Conservation (phyloP, 1,140 invertebrate genomes). For the Galendromus occidentalis region DNA sequence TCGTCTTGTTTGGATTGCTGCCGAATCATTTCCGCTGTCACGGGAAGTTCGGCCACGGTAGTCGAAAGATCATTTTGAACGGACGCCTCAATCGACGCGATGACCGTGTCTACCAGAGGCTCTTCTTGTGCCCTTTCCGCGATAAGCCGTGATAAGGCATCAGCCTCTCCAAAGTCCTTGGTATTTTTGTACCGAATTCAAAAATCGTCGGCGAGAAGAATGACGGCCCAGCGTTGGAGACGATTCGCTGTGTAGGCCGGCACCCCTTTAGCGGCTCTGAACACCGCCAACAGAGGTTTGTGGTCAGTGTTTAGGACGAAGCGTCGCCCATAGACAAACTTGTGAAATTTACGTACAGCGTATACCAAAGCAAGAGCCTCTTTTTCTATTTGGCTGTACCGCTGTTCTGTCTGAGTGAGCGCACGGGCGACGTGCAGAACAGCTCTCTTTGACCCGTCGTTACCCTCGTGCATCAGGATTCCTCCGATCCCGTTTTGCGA, state of each 20-base stretch:
- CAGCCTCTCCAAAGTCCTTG: constrained; percentile 19
- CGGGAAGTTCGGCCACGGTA: too few relatives aligned
- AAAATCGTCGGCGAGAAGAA: constrained; percentile 25
- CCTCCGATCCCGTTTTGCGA: constrained; percentile 26
- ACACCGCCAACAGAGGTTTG: constrained; percentile 28
- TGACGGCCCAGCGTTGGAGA: constrained; percentile 26
- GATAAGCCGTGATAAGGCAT: constrained; percentile 17
- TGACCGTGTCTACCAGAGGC: not conserved
- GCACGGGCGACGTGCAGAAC: constrained; percentile 22
- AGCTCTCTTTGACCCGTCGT: too few relatives aligned
- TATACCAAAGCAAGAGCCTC: constrained; percentile 32
- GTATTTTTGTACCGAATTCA: constrained; percentile 22
- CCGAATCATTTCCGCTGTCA: too few relatives aligned
- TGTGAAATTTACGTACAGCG: constrained; percentile 30
- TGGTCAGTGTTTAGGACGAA: constrained; percentile 31
- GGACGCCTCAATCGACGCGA: too few relatives aligned
- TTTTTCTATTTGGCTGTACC: constrained; percentile 34
- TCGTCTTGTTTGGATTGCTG: too few relatives aligned
- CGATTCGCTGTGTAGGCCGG: constrained; percentile 12
- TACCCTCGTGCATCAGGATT: constrained; percentile 26
- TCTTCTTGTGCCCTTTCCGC: not conserved
- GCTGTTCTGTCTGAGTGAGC: constrained; percentile 28
- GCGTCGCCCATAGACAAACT: constrained; percentile 30
- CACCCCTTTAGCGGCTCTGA: constrained; percentile 23
- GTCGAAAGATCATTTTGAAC: too few relatives aligned